These are phyloP conservation scores for Nyctereutes procyonoides DNA, from an alignment of 2,113 vertebrate species.

Conservation along the genomic window DNA sequence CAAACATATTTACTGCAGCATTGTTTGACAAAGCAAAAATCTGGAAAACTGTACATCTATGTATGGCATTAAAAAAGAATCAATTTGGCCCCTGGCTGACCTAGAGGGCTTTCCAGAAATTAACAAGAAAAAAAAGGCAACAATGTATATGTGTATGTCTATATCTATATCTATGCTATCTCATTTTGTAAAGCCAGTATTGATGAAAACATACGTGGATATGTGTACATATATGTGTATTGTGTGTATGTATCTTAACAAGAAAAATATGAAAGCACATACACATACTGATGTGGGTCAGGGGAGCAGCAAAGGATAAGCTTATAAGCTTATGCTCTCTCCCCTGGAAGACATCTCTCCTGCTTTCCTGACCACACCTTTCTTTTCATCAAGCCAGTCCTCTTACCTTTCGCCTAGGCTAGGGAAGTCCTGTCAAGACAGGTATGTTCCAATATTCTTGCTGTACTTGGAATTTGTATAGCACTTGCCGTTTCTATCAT, in stretches of 20 bases:
- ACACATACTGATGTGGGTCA: too few relatives aligned
- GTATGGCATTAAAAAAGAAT: not conserved
- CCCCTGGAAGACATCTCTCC: not conserved
- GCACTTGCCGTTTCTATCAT: not conserved
- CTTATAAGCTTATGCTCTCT: accelerated
- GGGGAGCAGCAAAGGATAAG: not conserved
- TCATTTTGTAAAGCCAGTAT: not conserved
- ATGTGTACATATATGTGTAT: accelerated
- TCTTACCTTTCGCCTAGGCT: not conserved
- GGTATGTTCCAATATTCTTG: not conserved
- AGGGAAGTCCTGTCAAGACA: not conserved
- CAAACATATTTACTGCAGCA: not conserved
- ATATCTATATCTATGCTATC: not conserved
- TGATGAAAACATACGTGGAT: not conserved
- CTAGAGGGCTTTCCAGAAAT: not conserved
- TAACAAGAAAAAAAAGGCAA: not conserved
- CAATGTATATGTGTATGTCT: not conserved
- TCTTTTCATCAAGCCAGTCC: not conserved
- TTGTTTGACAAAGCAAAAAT: not conserved
- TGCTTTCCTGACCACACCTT: not conserved
- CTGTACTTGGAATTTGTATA: not conserved
- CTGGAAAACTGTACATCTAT: not conserved
- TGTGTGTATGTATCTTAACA: accelerated
- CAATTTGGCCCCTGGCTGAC: not conserved
- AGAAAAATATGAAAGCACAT: not conserved